phyloP scores from a whole-genome alignment of 2,797 vertebrate genomes.

The Florisuga fusca region DNA sequence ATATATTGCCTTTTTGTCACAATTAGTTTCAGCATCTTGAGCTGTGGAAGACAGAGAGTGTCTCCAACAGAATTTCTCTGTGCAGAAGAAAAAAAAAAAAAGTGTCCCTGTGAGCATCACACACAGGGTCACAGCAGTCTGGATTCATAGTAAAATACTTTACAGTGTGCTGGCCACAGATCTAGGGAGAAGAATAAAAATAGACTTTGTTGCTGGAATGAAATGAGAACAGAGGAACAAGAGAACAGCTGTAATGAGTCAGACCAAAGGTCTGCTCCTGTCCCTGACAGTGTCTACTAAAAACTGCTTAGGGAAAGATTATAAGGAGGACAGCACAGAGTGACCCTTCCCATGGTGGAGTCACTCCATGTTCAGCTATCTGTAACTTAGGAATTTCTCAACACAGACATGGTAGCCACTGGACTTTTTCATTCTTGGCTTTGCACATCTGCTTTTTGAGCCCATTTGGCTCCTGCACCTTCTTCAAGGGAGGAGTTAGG shows the following conservation, averaged over 20 bases:
- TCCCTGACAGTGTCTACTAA: constrained; percentile 1
- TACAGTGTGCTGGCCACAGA: neutral
- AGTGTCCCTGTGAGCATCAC: neutral
- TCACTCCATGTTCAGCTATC: neutral
- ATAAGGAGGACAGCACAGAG: neutral
- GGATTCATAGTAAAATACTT: constrained; percentile 40
- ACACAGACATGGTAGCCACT: neutral
- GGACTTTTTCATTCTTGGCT: constrained; percentile 8
- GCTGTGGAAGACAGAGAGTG: neutral
- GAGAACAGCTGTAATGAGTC: constrained; percentile 32
- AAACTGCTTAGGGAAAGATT: neutral
- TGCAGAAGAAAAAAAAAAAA: neutral
- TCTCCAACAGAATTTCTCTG: neutral
- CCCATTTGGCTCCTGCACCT: neutral
- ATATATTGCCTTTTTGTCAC: neutral
- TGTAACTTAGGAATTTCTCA: constrained; percentile 33
- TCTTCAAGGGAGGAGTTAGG: neutral
- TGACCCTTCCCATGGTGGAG: constrained; percentile 29
- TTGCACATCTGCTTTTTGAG: neutral
- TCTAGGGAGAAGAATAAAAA: constrained; percentile 46
- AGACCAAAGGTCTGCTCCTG: constrained; percentile 53
- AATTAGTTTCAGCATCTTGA: neutral
- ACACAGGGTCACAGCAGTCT: neutral
- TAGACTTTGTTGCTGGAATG: constrained; percentile 44
- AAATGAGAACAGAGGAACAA: constrained; percentile 54